Percentiles rank a stretch among this genome's conserved stretches.
phyloP scores from a whole-genome alignment of 1,140 invertebrate genomes.

The Tetragonula clypearis region DNA sequence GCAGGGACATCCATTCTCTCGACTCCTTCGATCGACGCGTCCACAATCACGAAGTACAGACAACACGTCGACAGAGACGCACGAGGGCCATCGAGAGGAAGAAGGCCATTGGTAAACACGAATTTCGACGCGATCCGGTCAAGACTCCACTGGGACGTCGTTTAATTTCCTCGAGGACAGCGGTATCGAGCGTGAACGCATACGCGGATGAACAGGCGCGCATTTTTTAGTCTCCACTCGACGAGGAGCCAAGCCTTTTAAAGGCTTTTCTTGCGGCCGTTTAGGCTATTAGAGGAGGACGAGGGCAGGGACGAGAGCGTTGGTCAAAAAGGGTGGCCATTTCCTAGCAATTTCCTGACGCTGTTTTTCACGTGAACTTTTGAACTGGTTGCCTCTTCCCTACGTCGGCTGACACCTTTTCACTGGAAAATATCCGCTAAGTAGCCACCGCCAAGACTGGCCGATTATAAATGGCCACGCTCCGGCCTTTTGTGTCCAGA shows the following conservation, averaged over 20 bases:
- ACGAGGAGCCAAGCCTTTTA: slow-evolving; percentile 47
- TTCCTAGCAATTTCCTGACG: slow-evolving; percentile 79
- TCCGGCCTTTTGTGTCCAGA: slow-evolving; percentile 70
- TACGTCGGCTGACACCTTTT: slow-evolving; percentile 31
- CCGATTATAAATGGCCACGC: slow-evolving; percentile 74
- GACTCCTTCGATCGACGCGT: background rate
- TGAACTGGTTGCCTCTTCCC: slow-evolving; percentile 56
- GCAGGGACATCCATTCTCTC: background rate
- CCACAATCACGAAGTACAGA: background rate
- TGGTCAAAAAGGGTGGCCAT: slow-evolving; percentile 67
- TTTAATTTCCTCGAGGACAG: slow-evolving; percentile 62
- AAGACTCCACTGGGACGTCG: slow-evolving; percentile 8
- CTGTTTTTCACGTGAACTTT: slow-evolving; percentile 78
- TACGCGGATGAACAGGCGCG: slow-evolving; percentile 7
- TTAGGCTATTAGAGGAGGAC: slow-evolving; percentile 64
- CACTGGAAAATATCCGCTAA: slow-evolving; percentile 75
- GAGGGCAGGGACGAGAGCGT: slow-evolving; percentile 29
- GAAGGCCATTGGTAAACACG: background rate
- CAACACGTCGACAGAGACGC: background rate
- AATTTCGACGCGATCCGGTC: background rate
- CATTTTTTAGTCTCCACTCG: slow-evolving; percentile 56
- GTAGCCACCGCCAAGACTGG: slow-evolving; percentile 68
- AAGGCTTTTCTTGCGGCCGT: slow-evolving; percentile 58
- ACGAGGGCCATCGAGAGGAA: slow-evolving; percentile 7
- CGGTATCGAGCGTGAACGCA: background rate